Conservation (phyloP, 1,140 invertebrate species). For the Leptoteleia sp. region DNA sequence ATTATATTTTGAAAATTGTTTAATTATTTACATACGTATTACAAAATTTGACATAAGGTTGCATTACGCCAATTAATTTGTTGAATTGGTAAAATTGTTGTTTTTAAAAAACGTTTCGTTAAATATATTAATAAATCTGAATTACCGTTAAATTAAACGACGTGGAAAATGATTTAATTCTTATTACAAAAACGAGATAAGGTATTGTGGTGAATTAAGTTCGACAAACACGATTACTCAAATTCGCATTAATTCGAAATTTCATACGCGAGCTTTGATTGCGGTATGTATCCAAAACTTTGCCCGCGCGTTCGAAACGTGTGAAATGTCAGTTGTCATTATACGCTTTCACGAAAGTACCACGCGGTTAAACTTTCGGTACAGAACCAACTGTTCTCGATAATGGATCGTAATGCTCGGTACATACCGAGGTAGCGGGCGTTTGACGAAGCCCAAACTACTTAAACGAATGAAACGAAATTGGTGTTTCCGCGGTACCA, state of each 20-base stretch:
- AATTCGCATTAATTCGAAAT: slow-evolving; percentile 31
- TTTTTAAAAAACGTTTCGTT: too few relatives aligned
- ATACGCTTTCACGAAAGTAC: slow-evolving; percentile 44
- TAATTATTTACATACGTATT: too few relatives aligned
- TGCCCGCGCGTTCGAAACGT: slow-evolving; percentile 21
- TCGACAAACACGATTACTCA: neutral
- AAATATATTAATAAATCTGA: too few relatives aligned
- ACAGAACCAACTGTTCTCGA: slow-evolving; percentile 53
- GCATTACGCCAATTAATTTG: too few relatives aligned
- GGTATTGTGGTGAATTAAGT: slow-evolving; percentile 1
- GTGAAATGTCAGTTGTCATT: slow-evolving; percentile 58
- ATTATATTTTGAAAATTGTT: too few relatives aligned
- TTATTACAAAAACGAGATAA: neutral
- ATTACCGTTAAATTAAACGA: too few relatives aligned
- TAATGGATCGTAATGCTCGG: slow-evolving; percentile 61
- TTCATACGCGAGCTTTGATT: slow-evolving; percentile 32
- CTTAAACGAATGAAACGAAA: slow-evolving; percentile 63
- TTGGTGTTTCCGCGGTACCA: slow-evolving; percentile 51
- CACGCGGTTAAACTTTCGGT: slow-evolving; percentile 54
- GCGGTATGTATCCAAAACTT: slow-evolving; percentile 38
- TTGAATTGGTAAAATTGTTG: too few relatives aligned
- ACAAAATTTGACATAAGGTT: too few relatives aligned
- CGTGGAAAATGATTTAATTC: too few relatives aligned
- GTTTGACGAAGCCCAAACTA: slow-evolving; percentile 51
- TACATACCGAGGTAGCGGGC: slow-evolving; percentile 40